These are phyloP conservation scores for Axinella damicornis DNA, from an alignment of 37 sponge, comb jelly and placozoan species.

Conservation along the genomic window DNA sequence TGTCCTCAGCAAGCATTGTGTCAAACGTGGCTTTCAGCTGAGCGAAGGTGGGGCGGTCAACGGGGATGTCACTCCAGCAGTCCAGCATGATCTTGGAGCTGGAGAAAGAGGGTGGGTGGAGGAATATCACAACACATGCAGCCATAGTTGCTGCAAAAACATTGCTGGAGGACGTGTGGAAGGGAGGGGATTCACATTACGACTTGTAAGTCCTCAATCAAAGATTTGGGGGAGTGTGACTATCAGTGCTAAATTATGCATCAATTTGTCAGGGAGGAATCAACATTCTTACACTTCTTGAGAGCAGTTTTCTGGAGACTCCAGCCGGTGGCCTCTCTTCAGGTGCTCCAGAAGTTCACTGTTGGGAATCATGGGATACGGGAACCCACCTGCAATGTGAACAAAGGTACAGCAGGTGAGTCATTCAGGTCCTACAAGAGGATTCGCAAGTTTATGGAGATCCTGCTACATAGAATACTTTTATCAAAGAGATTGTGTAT, in stretches of 20 bases:
- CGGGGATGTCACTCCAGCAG: constrained; percentile 29
- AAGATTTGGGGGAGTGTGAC: no score
- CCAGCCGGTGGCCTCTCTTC: constrained; percentile 62
- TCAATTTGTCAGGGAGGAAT: no score
- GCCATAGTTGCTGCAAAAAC: no score
- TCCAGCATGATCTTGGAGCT: constrained; percentile 52
- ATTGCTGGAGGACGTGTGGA: no score
- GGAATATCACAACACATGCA: neutral
- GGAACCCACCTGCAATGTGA: constrained; percentile 58
- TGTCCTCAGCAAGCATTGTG: constrained; percentile 16
- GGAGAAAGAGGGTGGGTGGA: neutral
- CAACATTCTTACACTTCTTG: constrained; percentile 65
- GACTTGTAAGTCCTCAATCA: no score
- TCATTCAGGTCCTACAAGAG: no score
- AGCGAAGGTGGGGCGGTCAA: constrained; percentile 43
- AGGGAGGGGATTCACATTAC: no score
- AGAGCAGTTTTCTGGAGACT: constrained; percentile 64
- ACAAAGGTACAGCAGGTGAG: no score
- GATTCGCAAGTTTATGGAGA: no score
- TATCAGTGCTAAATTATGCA: no score
- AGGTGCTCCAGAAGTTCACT: constrained; percentile 45
- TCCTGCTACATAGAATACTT: no score
- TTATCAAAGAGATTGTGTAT: no score
- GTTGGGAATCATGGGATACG: constrained; percentile 50
- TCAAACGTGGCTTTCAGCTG: constrained; percentile 32